Base-by-base conservation (phyloP, 2,888 invertebrate species). In the Onchidella celtica region DNA sequence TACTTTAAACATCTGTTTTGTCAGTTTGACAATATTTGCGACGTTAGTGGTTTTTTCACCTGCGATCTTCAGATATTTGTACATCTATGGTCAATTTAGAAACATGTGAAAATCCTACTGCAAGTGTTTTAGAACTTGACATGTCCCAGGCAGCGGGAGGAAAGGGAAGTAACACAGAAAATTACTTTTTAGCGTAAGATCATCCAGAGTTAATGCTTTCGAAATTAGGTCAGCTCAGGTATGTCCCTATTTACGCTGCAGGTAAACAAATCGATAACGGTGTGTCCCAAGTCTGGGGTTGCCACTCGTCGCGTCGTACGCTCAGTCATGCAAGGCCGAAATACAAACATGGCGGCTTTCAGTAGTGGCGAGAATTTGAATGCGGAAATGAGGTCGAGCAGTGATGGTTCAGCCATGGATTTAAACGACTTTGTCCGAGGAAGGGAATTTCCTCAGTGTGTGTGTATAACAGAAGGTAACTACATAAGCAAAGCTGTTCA, bases 361-460 rank as follows among this genome's bases (percentile, higher is more conserved):
- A 27, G 27, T 38, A 24, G 27, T 32, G n/a, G 36, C 17, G 38
- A 38, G 0, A 24, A 14, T 34, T n/a, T n/a, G 21, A 66, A 66
- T 36, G 38, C 55, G 65, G 63, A 79, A 72, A 29, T 27, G 29
- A 66, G 59, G 27, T 0, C 27, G 55, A 59, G 75, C 36, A 40
- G 21, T 17, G 21, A 21, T 29, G 9, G 1, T n/a, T 4, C 6
- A 14, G 36, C 36, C 24, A 27, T 72, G 27, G 32, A 72, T 40
- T 68, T 76, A 38, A 65, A 57, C 55, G 89, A 89, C 29, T 89
- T 88, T 78, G 82, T 85, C 6, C 86, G 85, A 63, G 84, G 82
- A 74, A 87, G 83, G 69, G 79, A 86, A 69, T 83, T 89, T 21
- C 90, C 90, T 1, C 84, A 86, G 75, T 86, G 87, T 74, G 88